Evolutionary conservation across 2,888 invertebrate species (phyloP), one percentile per base, ranked within the genome.

Genomic region (Ophioninae sp.): DNA sequence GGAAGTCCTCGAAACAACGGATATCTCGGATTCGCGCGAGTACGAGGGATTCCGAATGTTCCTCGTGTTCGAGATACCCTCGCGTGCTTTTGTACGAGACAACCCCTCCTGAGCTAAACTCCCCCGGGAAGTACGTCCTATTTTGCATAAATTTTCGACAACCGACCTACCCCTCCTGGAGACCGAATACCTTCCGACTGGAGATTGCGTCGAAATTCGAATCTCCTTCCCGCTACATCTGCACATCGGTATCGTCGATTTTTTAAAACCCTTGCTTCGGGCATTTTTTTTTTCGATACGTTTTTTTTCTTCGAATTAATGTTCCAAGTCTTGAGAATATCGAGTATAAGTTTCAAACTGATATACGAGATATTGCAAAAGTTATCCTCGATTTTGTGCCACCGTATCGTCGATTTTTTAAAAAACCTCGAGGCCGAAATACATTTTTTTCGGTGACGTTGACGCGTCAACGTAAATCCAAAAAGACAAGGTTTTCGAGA

Each of bases 141-240:
- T 92, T 92, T 92, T 92, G 92, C 92, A 92, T 92, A 92, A 92
- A 92, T 92, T 92, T 30, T 91, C 92, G 90, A 92, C 91, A 92
- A 65, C 65, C 59, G 73, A n/a, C n/a, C 30, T 30, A 2, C 50
- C 79, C 65, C 91, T 90, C 91, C 88, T 89, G 88, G 86, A 88
- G 85, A 80, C 82, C 82, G 79, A 81, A 87, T 90, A 91, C 90
- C 90, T 90, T 81, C 56, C 57, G 56, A 72, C 90, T 89, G 90
- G 90, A 91, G 90, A 90, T 91, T 76, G 90, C 86, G 17, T 57
- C 87, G 87, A 87, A 91, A 91, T 91, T 86, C 85, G 85, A 73
- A 50, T 21, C 64, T 41, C 69, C 50, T 62, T 44, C 56, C 68
- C 68, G 41, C 39, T 78, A 21, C 68, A 56, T 44, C 23, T 65